Base-by-base conservation (phyloP, 1,140 invertebrate species). In the Megathymus violae region DNA sequence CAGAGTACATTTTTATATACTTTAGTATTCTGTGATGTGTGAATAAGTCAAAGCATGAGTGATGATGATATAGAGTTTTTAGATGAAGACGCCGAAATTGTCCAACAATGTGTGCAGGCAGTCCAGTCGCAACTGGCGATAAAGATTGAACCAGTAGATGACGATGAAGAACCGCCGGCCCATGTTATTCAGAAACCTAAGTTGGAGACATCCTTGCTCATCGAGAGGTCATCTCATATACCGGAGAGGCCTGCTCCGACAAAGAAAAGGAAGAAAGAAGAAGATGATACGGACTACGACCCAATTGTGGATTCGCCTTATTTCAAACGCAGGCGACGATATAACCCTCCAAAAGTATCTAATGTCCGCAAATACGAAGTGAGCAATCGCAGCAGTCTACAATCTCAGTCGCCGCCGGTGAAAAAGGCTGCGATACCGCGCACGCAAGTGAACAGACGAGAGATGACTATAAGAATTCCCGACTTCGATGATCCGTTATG, bases 51-150 rank as follows among this genome's bases (percentile, higher is more conserved):
- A 22, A 48, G 31, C 0, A 84, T 82, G 82, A 67, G 67, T 46
- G 76, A 77, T 31, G 66, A 66, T 11, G 83, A 81, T 6, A 86
- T 90, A 27, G 88, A 90, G 75, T 90, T 76, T 56, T 62, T 90
- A 1, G 88, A 90, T 36, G 88, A 90, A 60, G 88, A 90, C 43
- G 88, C 80, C 6, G 85, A 90, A n/a, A 79, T 90, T n/a, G 85
- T 90, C 1, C 83, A 88, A 47, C 83, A 90, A 71, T 88, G 82
- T 46, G 80, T 90, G 3, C 75, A 78, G 69, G 64, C 54, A 34
- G 51, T 70, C 13, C 54, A 36, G n/a, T 11, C 34, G 11, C 40
- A 56, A 34, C 40, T 41, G 5, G 4, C 19, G 1, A 36, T 36
- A 11, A 36, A 36, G 34, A 11, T 36, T 4, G 34, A 36, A 36